These are phyloP conservation scores for Xestobium rufovillosum DNA, from an alignment of 2,888 invertebrate species.

Conservation along the genomic window DNA sequence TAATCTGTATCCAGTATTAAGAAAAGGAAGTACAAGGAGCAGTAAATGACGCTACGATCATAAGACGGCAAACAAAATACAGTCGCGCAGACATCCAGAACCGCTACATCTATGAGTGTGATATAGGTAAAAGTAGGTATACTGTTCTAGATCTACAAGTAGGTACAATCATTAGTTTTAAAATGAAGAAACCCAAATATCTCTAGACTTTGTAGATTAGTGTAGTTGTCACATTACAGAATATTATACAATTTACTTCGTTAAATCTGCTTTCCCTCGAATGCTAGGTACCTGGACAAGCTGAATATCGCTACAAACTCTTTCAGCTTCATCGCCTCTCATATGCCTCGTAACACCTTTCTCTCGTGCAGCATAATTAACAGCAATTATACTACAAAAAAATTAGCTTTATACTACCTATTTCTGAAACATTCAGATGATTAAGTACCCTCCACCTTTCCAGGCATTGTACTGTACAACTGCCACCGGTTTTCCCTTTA, in stretches of 20 bases:
- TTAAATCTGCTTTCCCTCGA: constrained; percentile 88
- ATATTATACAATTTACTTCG: constrained; percentile 75
- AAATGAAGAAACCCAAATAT: not conserved
- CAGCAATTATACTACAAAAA: constrained; percentile 80
- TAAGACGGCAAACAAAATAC: no score
- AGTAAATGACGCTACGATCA: no score
- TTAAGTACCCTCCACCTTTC: constrained; percentile 82
- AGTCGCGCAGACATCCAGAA: no score
- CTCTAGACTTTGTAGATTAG: not conserved
- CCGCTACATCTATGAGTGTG: no score
- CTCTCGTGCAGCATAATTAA: constrained; percentile 91
- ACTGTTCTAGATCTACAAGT: no score
- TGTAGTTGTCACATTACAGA: no score
- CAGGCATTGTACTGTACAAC: constrained; percentile 95
- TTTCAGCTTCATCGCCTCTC: constrained; percentile 86
- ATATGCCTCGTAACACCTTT: constrained; percentile 85
- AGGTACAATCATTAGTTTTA: no score
- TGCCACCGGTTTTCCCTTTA: constrained; percentile 84
- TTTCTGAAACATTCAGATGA: not conserved
- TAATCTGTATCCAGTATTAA: no score
- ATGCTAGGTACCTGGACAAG: constrained; percentile 78
- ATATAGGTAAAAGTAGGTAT: no score
- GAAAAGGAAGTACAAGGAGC: no score
- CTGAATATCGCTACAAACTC: constrained; percentile 79
- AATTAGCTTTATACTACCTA: not conserved